Conservation (phyloP, 2,888 invertebrate genomes). For the Chrysodeixis includens region DNA sequence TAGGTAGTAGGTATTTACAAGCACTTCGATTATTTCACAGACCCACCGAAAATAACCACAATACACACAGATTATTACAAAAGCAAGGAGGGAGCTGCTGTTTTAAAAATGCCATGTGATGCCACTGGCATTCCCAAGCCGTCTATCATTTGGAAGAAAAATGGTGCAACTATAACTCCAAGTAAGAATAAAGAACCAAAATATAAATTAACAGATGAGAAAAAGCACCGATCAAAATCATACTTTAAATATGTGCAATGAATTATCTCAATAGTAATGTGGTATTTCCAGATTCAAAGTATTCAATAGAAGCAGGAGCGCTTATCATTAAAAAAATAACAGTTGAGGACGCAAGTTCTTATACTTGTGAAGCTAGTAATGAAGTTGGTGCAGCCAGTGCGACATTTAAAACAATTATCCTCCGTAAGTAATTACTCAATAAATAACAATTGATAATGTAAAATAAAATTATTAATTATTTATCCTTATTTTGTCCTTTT, state of each 20-base stretch:
- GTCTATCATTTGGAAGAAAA: background rate
- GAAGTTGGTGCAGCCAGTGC: background rate
- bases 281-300: background rate
- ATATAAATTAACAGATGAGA: too few species aligned
- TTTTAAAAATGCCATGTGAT: background rate
- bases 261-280: background rate
- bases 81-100: background rate
- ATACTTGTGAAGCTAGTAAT: constrained; percentile 2
- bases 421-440: background rate
- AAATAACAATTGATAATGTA: background rate
- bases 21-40: background rate
- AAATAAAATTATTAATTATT: background rate
- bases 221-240: too few species aligned
- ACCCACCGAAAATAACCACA: background rate
- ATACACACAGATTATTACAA: too few species aligned
- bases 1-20: background rate
- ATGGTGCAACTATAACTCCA: background rate
- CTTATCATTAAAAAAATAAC: background rate
- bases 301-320: background rate
- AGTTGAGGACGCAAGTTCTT: background rate
- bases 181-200: background rate
- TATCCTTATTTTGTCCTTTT: background rate
- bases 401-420: background rate
- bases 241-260: too few species aligned
- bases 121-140: background rate